Conservation (phyloP, 2,888 invertebrate species). For the Ceramica pisi region DNA sequence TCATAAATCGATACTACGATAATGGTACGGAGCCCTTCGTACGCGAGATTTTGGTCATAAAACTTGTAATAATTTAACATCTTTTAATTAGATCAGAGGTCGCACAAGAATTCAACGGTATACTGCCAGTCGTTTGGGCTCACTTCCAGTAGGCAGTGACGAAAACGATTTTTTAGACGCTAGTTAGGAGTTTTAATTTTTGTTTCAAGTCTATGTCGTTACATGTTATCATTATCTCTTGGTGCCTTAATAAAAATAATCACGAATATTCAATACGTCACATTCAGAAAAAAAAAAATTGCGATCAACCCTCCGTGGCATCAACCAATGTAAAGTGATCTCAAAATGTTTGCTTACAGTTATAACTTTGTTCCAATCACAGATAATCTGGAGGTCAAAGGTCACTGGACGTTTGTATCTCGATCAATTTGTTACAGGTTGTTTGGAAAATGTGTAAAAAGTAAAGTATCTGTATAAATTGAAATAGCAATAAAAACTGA, state of each 20-base stretch:
- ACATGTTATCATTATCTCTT: not conserved
- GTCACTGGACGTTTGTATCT: conserved; percentile 8
- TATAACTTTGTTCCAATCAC: not conserved
- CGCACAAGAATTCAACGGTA: too few species aligned
- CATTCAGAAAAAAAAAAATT: conserved; percentile 7
- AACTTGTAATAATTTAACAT: too few species aligned
- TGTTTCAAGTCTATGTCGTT: too few species aligned
- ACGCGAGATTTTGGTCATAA: too few species aligned
- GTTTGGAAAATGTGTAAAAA: not conserved
- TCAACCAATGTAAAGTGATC: conserved; percentile 24
- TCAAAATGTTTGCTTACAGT: not conserved
- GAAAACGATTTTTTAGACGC: too few species aligned
- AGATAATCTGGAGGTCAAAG: conserved; percentile 16
- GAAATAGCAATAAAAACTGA: conserved; percentile 7
- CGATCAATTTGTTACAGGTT: conserved; percentile 20
- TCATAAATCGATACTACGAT: too few species aligned
- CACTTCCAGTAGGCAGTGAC: too few species aligned
- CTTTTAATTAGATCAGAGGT: too few species aligned
- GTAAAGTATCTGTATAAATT: not conserved
- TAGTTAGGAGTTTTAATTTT: too few species aligned
- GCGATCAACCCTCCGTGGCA: conserved; percentile 4
- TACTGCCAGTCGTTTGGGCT: too few species aligned
- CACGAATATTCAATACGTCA: conserved; percentile 17
- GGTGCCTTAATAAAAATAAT: not conserved
- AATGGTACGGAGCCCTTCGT: too few species aligned